Base-by-base conservation (phyloP, 2,797 vertebrate species). In the Tamandua tetradactyla region DNA sequence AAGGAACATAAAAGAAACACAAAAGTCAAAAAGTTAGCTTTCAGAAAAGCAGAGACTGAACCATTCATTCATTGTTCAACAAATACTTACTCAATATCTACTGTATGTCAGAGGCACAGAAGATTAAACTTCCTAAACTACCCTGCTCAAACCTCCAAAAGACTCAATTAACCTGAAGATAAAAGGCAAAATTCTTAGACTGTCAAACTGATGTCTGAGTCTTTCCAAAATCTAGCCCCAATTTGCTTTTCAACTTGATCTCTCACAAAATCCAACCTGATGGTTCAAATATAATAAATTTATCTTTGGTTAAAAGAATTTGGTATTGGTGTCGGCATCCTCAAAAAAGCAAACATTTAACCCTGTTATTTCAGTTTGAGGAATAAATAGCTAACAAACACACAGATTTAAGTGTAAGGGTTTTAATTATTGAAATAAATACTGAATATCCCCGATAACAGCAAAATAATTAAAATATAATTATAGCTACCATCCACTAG, bases 1-100 rank as follows among this genome's bases (percentile, higher is more conserved):
- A 82, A 94, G 42, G 95, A 96, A 92, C 35, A 96, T 7, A 96
- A 94, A 96, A 22, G 22, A 44, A 89, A 96, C 35, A 96, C 49
- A 93, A 96, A 96, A 94, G 30, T 3, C 52, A 95, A 88, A 17
- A 82, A 75, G 66, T 97, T 90, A 97, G 82, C 81, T 80, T 93
- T 69, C 82, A 92, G 55, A 94, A 90, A 92, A 86, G 42, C 2
- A 78, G 25, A 95, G 37, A 95, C 69, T 1, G 76, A 93, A 89
- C 88, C 49, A 68, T 59, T 88, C 12, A 78, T 64, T 92, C 89
- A 57, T 94, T 72, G 55, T 57, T 87, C n/a, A 84, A 20, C 32
- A 79, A 92, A 8, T 71, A 76, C 72, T 79, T 68, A 82, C 3
- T 75, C n/a, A 82, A 4, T 66, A 35, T 82, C 47, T 57, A 59